Conservation (phyloP, 1,140 invertebrate genomes). For the Penaeus chinensis region DNA sequence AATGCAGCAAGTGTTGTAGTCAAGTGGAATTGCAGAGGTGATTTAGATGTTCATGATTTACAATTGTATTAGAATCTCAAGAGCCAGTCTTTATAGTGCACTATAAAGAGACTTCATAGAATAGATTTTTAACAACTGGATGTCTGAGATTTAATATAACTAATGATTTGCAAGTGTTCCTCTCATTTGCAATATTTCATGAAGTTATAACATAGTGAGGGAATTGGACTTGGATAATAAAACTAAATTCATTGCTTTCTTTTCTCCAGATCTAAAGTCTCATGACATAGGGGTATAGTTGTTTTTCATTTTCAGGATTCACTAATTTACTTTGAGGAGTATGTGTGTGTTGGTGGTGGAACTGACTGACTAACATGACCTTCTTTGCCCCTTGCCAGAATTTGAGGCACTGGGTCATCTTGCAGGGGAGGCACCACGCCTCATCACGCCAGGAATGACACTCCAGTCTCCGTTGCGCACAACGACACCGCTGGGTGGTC, state of each 20-base stretch:
- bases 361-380: conserved; percentile 58
- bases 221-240: too few relatives aligned
- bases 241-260: too few relatives aligned
- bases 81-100: too few relatives aligned
- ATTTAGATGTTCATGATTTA: too few relatives aligned
- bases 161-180: too few relatives aligned
- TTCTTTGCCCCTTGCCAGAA: conserved; percentile 61
- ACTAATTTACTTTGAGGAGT: conserved; percentile 42
- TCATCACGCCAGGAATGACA: conserved; percentile 69
- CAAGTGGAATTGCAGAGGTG: too few relatives aligned
- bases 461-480: conserved; percentile 57
- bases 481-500: conserved; percentile 76
- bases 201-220: conserved; percentile 5
- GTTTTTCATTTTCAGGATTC: conserved; percentile 7
- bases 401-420: conserved; percentile 69
- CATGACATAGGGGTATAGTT: conserved; percentile 23
- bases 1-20: too few relatives aligned
- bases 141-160: too few relatives aligned
- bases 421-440: conserved; percentile 73
- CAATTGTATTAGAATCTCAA: too few relatives aligned
- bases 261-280: conserved; percentile 14
- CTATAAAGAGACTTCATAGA: too few relatives aligned
- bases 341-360: conserved; percentile 48
- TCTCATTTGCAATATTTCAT: conserved; percentile 10
- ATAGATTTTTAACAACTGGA: too few relatives aligned